Percentiles rank a stretch among this genome's conserved stretches.
Evolutionary conservation across 2,113 vertebrate genomes (phyloP).

Genomic region (Aphelocoma coerulescens): DNA sequence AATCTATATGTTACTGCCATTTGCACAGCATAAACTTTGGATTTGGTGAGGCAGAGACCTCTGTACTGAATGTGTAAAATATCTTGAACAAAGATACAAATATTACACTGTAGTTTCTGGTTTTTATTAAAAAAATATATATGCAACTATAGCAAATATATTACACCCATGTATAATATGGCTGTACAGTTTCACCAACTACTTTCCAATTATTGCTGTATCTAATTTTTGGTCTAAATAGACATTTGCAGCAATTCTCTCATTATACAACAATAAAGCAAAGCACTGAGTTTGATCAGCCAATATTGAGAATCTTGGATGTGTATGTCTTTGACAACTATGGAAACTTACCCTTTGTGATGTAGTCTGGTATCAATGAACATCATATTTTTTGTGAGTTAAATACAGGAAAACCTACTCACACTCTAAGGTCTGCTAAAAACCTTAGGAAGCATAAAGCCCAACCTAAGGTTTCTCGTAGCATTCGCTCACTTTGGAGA

Average conservation of each 20-base stretch:
- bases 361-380: background rate
- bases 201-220: background rate
- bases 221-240: background rate
- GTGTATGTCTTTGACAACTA: background rate
- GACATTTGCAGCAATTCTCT: background rate
- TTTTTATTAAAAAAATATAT: background rate
- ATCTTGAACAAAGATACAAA: background rate
- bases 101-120: background rate
- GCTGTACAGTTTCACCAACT: background rate
- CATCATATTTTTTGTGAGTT: background rate
- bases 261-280: background rate
- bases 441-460: conserved; percentile 34
- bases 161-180: background rate
- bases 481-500: background rate
- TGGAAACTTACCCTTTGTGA: background rate
- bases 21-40: background rate
- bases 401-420: background rate
- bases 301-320: background rate
- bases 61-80: background rate
- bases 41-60: background rate
- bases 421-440: background rate
- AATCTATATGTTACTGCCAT: background rate
- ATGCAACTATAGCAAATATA: background rate
- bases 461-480: background rate
- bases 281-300: background rate